Conservation (phyloP, 2,888 invertebrate species). For the Polyommatus icarus region DNA sequence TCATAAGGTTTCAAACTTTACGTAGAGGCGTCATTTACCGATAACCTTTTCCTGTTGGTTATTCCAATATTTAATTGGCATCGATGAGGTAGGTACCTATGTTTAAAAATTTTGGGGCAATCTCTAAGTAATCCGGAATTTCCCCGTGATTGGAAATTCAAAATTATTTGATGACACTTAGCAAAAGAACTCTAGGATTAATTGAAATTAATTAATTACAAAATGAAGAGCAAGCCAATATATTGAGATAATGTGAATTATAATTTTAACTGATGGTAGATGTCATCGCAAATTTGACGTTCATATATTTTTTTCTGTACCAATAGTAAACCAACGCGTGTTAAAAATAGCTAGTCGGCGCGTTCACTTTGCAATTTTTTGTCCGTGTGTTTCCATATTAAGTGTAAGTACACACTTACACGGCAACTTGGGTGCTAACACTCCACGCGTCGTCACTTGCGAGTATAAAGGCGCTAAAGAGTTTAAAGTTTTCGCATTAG, state of each 20-base stretch:
- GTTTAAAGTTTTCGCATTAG: conserved; percentile 72
- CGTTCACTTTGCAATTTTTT: conserved; percentile 30
- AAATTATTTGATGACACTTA: not conserved
- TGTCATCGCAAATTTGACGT: not conserved
- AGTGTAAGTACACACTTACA: conserved; percentile 61
- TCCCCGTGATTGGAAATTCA: not conserved
- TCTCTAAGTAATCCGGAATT: not conserved
- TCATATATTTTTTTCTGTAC: not conserved
- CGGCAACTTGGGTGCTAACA: conserved; percentile 67
- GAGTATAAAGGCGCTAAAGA: conserved; percentile 48
- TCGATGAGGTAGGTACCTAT: not conserved
- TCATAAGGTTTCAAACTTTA: conserved; percentile 43
- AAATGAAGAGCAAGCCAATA: not conserved
- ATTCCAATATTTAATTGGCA: not conserved
- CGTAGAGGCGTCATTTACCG: not conserved
- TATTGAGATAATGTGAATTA: not conserved
- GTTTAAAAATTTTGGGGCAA: not conserved
- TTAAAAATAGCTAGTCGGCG: conserved; percentile 25
- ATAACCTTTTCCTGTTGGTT: not conserved
- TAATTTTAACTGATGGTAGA: not conserved
- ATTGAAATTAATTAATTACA: not conserved
- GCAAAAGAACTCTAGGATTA: not conserved
- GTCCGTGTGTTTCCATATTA: conserved; percentile 51
- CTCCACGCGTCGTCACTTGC: conserved; percentile 56
- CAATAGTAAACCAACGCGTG: not conserved